Evolutionary conservation across 2,797 vertebrate genomes (phyloP).

Genomic region (Emys orbicularis): DNA sequence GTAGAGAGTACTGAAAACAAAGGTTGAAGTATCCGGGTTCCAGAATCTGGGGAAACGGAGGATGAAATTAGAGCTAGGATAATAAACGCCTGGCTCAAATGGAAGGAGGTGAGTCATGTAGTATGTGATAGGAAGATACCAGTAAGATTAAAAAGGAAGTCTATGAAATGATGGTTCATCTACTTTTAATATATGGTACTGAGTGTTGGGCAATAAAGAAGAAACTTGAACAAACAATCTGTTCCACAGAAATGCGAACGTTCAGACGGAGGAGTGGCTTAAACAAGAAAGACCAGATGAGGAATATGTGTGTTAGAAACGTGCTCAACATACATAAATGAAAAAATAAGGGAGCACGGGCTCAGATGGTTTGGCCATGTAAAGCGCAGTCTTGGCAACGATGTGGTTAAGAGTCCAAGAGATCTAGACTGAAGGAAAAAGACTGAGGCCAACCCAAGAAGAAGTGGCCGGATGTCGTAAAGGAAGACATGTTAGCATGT

Average conservation of each 20-base stretch:
- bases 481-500: too few relatives aligned
- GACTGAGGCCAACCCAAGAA: not conserved
- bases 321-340: not conserved
- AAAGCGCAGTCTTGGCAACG: not conserved
- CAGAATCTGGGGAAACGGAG: too few relatives aligned
- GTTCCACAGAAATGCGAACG: not conserved
- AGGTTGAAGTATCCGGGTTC: not conserved
- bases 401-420: not conserved
- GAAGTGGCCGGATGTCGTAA: not conserved
- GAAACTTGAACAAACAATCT: not conserved
- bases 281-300: not conserved
- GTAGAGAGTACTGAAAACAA: not conserved
- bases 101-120: not conserved
- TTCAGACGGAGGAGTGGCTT: not conserved
- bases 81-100: not conserved
- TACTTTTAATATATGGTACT: not conserved
- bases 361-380: not conserved
- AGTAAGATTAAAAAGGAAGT: not conserved
- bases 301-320: not conserved
- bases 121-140: not conserved
- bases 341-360: too few relatives aligned
- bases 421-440: not conserved
- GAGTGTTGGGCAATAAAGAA: not conserved
- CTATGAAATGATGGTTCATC: not conserved
- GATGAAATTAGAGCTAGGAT: not conserved